Evolutionary conservation across 2,113 vertebrate genomes (phyloP), one percentile per base, ranked within the genome.

Genomic region (Gila orcuttii): DNA sequence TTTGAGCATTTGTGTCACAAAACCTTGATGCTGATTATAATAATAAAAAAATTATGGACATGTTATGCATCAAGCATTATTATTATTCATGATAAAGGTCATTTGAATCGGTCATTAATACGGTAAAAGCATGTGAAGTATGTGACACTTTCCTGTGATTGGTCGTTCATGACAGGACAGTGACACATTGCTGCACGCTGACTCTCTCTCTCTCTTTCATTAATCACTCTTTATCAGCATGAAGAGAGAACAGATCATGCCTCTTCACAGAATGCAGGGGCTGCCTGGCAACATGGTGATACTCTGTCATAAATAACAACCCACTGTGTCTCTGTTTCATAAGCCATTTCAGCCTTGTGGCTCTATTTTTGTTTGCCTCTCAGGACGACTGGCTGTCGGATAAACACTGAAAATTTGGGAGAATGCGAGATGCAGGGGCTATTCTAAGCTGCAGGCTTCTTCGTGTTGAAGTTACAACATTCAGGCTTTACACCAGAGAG

Each of bases 241-340:
- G 80, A 82, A 50, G 64, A 50, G 45, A 69, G 62, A 82, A 82
- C 45, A 68, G 45, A 69, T 82, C 80, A 82, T 64, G 19, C 80
- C 80, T 52, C 80, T 82, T 82, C 80, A 69, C 25, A 50, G 25
- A 82, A 68, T 82, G 42, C 80, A 50, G 64, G 10, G 45, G 62
- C 80, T 82, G 80, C 80, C 28, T 82, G 80, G 80, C 80, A 82
- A 82, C 80, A 52, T 82, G 31, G 62, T 69, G 62, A 82, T 82
- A 82, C 28, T 69, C 80, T 15, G 45, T 82, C 80, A 82, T 82
- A 82, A 82, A 82, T 82, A 82, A 82, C 64, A 82, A 69, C 80
- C 60, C 79, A 82, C 62, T 52, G 79, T 50, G 62, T 50, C 62
- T 69, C 62, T 69, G 45, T 82, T 69, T 69, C 80, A 82, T 82